phyloP scores from a whole-genome alignment of 1,140 invertebrate genomes.

The Drosophila eugracilis region DNA sequence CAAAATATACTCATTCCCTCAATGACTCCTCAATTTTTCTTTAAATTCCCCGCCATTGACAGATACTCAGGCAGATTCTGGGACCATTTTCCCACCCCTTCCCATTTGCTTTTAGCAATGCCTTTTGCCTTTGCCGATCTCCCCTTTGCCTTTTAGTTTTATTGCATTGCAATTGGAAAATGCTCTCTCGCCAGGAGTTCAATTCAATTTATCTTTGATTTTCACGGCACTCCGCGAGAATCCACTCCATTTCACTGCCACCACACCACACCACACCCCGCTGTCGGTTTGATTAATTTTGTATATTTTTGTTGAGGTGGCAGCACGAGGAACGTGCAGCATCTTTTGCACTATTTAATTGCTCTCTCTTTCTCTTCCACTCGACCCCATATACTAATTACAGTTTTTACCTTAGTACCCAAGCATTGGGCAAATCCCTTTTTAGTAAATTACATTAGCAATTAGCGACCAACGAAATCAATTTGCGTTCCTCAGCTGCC shows the following conservation, averaged over 20 bases:
- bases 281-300: conserved; percentile 69
- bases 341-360: conserved; percentile 28
- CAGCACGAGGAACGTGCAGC: conserved; percentile 22
- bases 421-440: conserved; percentile 19
- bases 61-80: conserved; percentile 3
- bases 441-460: conserved; percentile 73
- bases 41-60: conserved; percentile 2
- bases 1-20: too few relatives aligned
- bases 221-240: conserved; percentile 28
- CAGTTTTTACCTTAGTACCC: conserved; percentile 15
- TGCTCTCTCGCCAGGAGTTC: conserved; percentile 57
- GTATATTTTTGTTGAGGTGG: conserved; percentile 47
- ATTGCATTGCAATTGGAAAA: conserved; percentile 70
- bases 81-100: not conserved
- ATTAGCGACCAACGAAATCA: conserved; percentile 70
- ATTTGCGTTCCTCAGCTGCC: conserved; percentile 51
- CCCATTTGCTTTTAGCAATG: not conserved
- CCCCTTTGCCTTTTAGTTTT: conserved; percentile 54
- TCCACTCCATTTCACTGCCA: conserved; percentile 8
- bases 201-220: conserved; percentile 82
- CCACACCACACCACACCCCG: conserved; percentile 4
- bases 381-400: conserved; percentile 60
- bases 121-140: not conserved
- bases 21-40: not conserved
- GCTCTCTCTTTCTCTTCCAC: not conserved